Conservation (phyloP, 2,888 invertebrate species). For the Vesta saturnalis region DNA sequence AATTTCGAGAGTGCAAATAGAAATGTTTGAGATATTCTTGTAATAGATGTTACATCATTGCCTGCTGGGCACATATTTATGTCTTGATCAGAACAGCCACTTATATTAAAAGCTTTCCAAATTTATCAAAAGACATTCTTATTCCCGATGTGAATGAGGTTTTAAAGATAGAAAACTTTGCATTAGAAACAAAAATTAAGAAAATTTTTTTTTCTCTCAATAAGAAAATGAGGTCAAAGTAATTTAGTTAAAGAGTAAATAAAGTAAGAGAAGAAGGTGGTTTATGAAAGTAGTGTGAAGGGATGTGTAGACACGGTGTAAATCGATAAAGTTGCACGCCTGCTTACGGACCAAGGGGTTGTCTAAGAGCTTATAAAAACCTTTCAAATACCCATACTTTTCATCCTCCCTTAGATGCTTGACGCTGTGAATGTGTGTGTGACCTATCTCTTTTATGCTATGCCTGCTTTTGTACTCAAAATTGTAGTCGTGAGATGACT, state of each 20-base stretch:
- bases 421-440: slow-evolving; percentile 36
- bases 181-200: no score
- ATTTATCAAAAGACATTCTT: no score
- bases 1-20: no score
- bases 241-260: background rate
- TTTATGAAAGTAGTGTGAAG: slow-evolving; percentile 36
- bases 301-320: slow-evolving; percentile 38
- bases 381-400: slow-evolving; percentile 40
- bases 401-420: slow-evolving; percentile 34
- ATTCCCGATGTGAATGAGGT: no score
- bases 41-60: no score
- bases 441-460: slow-evolving; percentile 36
- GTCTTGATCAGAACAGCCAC: no score
- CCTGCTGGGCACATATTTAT: no score
- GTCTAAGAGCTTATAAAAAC: slow-evolving; percentile 40
- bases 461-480: slow-evolving; percentile 38
- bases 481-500: slow-evolving; percentile 40
- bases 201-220: no score
- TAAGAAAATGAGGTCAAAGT: background rate
- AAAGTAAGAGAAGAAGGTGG: slow-evolving; percentile 4
- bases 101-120: no score
- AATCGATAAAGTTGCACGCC: slow-evolving; percentile 40
- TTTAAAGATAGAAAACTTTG: no score
- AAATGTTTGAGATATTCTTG: no score
- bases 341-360: slow-evolving; percentile 37